Percentiles rank a stretch among this genome's conserved stretches.
Conservation (phyloP, 2,888 invertebrate species). For the Argynnis bischoffii region DNA sequence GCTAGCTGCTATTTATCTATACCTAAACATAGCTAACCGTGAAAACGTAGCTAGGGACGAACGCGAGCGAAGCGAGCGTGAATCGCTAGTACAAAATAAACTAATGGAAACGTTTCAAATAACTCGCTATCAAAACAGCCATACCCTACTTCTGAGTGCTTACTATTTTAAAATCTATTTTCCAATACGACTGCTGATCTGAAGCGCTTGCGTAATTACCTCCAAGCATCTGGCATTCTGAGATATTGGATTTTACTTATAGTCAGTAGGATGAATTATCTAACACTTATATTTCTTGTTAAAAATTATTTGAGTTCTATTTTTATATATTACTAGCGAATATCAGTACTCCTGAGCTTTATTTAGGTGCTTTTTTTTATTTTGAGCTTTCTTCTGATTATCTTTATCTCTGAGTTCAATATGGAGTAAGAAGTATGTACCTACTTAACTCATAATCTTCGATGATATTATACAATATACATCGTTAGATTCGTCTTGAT, state of each 20-base stretch:
- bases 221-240: slow-evolving; percentile 10
- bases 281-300: background rate
- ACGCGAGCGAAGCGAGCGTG: too few relatives aligned
- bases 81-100: too few relatives aligned
- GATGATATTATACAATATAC: too few relatives aligned
- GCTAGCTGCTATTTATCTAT: too few relatives aligned
- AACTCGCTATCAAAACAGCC: slow-evolving; percentile 18
- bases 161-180: slow-evolving; percentile 44
- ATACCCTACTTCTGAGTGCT: slow-evolving; percentile 28
- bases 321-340: background rate
- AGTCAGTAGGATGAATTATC: background rate
- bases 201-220: slow-evolving; percentile 22
- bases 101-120: background rate
- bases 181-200: slow-evolving; percentile 50
- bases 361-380: too few relatives aligned
- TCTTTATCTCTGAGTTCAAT: too few relatives aligned
- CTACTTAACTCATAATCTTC: too few relatives aligned
- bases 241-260: slow-evolving; percentile 12
- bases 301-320: slow-evolving; percentile 1
- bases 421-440: too few relatives aligned
- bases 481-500: too few relatives aligned
- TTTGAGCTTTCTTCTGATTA: background rate
- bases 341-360: too few relatives aligned
- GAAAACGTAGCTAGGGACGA: too few relatives aligned
- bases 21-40: too few relatives aligned